Evolutionary conservation across 2,113 vertebrate genomes (phyloP).

Genomic region (Rhadina sibilatrix): DNA sequence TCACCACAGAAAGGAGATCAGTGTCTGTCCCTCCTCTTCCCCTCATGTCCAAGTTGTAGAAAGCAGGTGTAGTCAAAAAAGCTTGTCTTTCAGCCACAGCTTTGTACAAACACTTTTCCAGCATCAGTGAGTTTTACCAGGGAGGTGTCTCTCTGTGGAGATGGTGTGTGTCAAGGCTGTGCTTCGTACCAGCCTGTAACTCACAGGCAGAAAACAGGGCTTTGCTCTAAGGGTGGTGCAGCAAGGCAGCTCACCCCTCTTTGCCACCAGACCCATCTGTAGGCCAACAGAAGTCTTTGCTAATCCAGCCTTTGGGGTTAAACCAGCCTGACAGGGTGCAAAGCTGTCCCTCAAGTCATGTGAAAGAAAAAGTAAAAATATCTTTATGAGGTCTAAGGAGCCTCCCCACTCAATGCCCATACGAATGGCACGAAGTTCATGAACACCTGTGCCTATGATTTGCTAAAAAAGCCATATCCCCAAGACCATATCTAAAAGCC

Average conservation of each 20-base stretch:
- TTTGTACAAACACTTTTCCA: not conserved
- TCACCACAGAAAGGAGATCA: not conserved
- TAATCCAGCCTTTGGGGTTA: not conserved
- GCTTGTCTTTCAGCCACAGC: not conserved
- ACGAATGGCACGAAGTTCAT: not conserved
- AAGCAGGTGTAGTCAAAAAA: not conserved
- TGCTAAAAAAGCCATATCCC: not conserved
- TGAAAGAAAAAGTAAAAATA: not conserved
- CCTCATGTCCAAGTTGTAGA: not conserved
- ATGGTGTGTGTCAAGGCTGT: not conserved
- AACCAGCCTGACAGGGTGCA: not conserved
- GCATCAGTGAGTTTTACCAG: not conserved
- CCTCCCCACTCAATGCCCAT: not conserved
- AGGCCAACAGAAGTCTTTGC: not conserved
- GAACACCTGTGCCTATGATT: not conserved
- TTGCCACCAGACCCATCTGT: not conserved
- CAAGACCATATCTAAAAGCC: not conserved
- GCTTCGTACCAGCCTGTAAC: not conserved
- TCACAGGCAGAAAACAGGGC: not conserved
- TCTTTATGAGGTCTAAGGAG: not conserved
- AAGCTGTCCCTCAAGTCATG: not conserved
- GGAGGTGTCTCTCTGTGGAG: not conserved
- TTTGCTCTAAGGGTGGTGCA: not conserved
- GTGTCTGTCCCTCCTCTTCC: not conserved
- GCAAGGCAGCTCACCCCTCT: not conserved